Evolutionary conservation across 2,113 vertebrate genomes (phyloP), one percentile per base, ranked within the genome.

Genomic region (Bos javanicus): DNA sequence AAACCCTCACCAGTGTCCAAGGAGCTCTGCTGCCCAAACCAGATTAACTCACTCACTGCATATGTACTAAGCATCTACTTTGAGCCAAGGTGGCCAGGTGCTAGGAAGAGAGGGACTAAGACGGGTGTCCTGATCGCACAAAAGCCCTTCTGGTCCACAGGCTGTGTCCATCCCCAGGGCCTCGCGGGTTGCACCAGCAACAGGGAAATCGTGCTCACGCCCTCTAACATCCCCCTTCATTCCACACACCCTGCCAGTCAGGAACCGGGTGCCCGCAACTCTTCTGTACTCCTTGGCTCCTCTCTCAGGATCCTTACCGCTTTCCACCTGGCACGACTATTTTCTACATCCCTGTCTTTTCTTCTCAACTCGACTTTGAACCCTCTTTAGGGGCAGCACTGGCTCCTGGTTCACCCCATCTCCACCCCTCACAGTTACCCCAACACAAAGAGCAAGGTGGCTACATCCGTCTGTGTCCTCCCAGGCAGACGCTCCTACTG

Each of bases 121-220:
- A 28, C 0, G 2, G 19, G 26, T 48, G 62, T 59, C 36, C 60
- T 90, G 46, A 3, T 23, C 7, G 2, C 30, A 91, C 19, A 7
- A 23, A 30, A n/a, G 43, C 21, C 50, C 46, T 21, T 46, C 5
- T 11, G 39, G 10, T 10, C 52, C 43, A 11, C 16, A 57, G 39
- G 14, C 30, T 6, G 6, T 25, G 60, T 5, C 3, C 2, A 13
- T 12, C 26, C 50, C 12, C 28, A 26, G 0, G 4, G 62, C 36
- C 59, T 43, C 10, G 1, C 0, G 5, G 15, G 25, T 48, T 48
- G n/a, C 33, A 30, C 43, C 5, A 6, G 10, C 11, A 26, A 3
- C 5, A 21, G 59, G 13, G 39, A 23, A 39, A 21, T 17, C 7
- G 25, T 13, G 57, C 43, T 52, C 30, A 7, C 0, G 3, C 11